Evolutionary conservation across 2,113 vertebrate species (phyloP), one percentile per base, ranked within the genome.

Genomic region (Mellivora capensis): DNA sequence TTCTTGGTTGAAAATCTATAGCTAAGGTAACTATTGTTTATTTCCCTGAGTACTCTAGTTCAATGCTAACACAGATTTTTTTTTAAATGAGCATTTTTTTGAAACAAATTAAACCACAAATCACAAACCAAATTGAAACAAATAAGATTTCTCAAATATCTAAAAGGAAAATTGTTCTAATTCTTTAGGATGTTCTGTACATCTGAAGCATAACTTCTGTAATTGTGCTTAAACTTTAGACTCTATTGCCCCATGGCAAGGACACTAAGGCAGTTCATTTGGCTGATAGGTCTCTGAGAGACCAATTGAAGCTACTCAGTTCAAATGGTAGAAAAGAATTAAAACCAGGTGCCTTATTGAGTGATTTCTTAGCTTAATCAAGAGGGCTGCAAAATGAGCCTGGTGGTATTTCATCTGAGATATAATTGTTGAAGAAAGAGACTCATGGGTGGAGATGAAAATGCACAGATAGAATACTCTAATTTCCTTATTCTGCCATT

Each of bases 201-300:
- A 96, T 67, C 10, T 96, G 14, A 13, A 89, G 0, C 9, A 93
- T 92, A 74, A 88, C 59, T 79, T 94, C 29, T 90, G 0, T 52
- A 97, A 96, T 87, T 81, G 7, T 72, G 15, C 95, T 96, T 85
- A 95, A 93, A 98, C 49, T 11, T 94, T 62, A 95, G 20, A 39
- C 44, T 96, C 13, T 91, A 0, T 10, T 23, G 93, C 25, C 54
- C 44, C 72, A 31, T 96, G 81, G 79, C 62, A 98, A 97, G 62
- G 59, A 94, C 1, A 93, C 85, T 61, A 94, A 97, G 69, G 25
- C 21, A 77, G 69, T 96, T 96, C 76, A 77, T 97, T 98, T 94
- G 80, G 62, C 57, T 98, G 96, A 97, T 96, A 91, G 77, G 47
- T 95, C 67, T 98, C 97, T 92, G 47, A 96, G 96, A 98, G 94